Evolutionary conservation across 2,797 vertebrate species (phyloP).

Genomic region (Anomalospiza imberbis): DNA sequence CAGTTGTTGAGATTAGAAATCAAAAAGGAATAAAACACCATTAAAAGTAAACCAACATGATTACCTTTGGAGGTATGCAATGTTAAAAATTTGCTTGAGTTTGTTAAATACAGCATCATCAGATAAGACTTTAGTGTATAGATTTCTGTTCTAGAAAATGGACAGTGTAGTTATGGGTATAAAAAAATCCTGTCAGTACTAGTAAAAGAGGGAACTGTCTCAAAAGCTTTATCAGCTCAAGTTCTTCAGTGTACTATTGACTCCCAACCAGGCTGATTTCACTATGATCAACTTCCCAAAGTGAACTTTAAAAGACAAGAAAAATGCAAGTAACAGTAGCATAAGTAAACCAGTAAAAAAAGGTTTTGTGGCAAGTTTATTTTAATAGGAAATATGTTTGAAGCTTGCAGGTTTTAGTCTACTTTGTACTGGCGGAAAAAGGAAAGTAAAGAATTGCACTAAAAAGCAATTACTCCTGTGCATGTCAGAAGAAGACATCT

Average conservation of each 20-base stretch:
- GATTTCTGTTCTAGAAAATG: not conserved
- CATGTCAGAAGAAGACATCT: not conserved
- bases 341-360: not conserved
- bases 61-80: not conserved
- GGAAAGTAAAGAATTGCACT: not conserved
- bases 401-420: not conserved
- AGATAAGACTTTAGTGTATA: not conserved
- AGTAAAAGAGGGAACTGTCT: not conserved
- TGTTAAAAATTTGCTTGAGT: not conserved
- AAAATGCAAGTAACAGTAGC: not conserved
- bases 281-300: not conserved
- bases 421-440: not conserved
- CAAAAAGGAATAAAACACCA: not conserved
- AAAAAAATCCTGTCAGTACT: not conserved
- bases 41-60: not conserved
- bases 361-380: not conserved
- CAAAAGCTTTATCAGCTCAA: not conserved
- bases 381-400: not conserved
- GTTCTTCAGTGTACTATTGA: not conserved
- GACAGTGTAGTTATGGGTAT: not conserved
- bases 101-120: not conserved
- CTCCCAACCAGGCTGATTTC: not conserved
- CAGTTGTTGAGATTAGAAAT: not conserved
- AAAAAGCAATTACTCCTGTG: not conserved
- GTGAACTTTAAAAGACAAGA: not conserved